These are phyloP conservation scores for Hetaerina titia DNA, from an alignment of 2,888 invertebrate species.

Conservation along the genomic window DNA sequence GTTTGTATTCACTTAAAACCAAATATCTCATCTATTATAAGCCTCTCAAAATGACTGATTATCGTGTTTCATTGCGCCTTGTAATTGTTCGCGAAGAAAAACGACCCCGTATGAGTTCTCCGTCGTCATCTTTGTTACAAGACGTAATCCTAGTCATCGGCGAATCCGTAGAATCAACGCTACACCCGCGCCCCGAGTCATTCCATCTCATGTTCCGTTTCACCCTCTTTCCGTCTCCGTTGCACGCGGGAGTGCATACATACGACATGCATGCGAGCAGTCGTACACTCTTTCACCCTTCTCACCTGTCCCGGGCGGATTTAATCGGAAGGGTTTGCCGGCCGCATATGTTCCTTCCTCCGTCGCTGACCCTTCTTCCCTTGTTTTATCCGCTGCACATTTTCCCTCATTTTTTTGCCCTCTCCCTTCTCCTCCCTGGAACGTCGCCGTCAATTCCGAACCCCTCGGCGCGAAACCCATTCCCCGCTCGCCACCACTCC, in stretches of 20 bases:
- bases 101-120: background rate
- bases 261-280: background rate
- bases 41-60: background rate
- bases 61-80: background rate
- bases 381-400: background rate
- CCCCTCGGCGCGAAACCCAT: background rate
- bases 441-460: background rate
- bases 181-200: background rate
- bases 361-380: background rate
- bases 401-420: background rate
- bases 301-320: background rate
- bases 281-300: background rate
- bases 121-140: background rate
- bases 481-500: background rate
- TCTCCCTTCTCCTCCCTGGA: background rate
- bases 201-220: background rate
- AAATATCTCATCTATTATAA: background rate
- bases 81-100: background rate
- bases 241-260: background rate
- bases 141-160: background rate
- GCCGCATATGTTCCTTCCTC: background rate
- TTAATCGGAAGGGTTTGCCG: background rate
- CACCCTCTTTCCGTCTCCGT: background rate
- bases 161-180: background rate
- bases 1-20: too few species aligned